phyloP scores from a whole-genome alignment of 2,888 invertebrate genomes.

The Stenichneumon culpator region DNA sequence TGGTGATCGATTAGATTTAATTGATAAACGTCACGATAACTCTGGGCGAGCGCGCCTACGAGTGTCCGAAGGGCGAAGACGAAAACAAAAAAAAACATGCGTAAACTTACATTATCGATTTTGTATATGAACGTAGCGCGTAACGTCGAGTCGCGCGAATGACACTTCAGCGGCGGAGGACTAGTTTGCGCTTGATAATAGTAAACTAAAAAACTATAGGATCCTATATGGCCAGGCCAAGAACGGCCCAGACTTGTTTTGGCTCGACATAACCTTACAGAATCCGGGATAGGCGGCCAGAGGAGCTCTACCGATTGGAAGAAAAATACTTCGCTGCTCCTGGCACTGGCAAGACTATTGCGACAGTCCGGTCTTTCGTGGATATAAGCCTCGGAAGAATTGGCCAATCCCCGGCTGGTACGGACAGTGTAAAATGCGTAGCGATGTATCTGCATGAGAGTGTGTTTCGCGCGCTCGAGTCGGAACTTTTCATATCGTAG shows the following conservation, averaged over 20 bases:
- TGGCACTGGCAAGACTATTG: neutral
- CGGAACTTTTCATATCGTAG: neutral
- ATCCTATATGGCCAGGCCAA: constrained; percentile 67
- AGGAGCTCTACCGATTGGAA: constrained; percentile 40
- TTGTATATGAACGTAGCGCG: constrained; percentile 15
- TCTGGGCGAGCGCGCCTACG: neutral
- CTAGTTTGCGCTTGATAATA: constrained; percentile 5
- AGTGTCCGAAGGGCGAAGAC: neutral
- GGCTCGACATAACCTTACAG: constrained; percentile 70
- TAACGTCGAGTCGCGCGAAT: constrained; percentile 8
- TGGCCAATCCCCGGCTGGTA: neutral
- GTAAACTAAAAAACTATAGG: constrained; percentile 46
- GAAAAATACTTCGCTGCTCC: constrained; percentile 29
- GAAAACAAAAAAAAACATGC: constrained; percentile 6
- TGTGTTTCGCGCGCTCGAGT: neutral
- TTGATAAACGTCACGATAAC: constrained; percentile 63
- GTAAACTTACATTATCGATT: constrained; percentile 64
- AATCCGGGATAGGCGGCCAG: constrained; percentile 53
- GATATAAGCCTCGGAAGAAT: neutral
- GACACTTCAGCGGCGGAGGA: constrained; percentile 20
- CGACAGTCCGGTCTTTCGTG: neutral
- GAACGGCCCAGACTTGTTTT: constrained; percentile 68
- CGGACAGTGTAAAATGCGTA: neutral
- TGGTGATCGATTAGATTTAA: constrained; percentile 65
- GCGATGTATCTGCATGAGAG: neutral